Percentiles rank a stretch among this genome's conserved stretches.
Conservation (phyloP, 2,797 vertebrate species). For the Gymnocypris eckloni region DNA sequence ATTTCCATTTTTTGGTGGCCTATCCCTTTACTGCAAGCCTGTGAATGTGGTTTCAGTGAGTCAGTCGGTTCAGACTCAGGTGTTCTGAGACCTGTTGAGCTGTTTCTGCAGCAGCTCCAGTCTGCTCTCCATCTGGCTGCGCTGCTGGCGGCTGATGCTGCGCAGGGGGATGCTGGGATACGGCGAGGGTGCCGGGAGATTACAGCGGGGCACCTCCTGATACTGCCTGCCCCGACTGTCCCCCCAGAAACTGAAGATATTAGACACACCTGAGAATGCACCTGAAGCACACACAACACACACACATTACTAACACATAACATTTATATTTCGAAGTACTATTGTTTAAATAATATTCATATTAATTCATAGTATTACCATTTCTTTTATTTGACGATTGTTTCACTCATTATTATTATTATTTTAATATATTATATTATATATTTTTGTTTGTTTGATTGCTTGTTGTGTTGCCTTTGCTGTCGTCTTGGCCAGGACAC, state of each 20-base stretch:
- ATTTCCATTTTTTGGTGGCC: no score
- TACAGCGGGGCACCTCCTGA: slow-evolving; percentile 89
- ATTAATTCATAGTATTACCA: neutral
- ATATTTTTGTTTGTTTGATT: no score
- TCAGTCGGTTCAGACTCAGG: neutral
- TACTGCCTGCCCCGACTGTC: slow-evolving; percentile 87
- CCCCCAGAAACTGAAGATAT: slow-evolving; percentile 97
- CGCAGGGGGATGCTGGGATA: slow-evolving; percentile 77
- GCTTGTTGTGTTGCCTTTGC: neutral
- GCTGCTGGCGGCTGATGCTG: slow-evolving; percentile 78
- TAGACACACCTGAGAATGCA: slow-evolving; percentile 85
- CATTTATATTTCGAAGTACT: neutral
- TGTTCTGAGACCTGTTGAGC: slow-evolving; percentile 85
- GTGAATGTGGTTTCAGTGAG: neutral
- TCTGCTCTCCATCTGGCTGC: slow-evolving; percentile 83
- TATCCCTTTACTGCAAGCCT: neutral
- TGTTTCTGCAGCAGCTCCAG: slow-evolving; percentile 92
- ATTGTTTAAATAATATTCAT: neutral
- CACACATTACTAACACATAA: neutral
- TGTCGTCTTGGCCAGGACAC: neutral
- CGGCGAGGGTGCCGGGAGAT: slow-evolving; percentile 73
- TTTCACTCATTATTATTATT: no score
- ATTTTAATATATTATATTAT: neutral
- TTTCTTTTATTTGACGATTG: neutral
- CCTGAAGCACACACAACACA: neutral